These are phyloP conservation scores for Netelia inedita DNA, from an alignment of 2,888 invertebrate genomes.

Conservation along the genomic window DNA sequence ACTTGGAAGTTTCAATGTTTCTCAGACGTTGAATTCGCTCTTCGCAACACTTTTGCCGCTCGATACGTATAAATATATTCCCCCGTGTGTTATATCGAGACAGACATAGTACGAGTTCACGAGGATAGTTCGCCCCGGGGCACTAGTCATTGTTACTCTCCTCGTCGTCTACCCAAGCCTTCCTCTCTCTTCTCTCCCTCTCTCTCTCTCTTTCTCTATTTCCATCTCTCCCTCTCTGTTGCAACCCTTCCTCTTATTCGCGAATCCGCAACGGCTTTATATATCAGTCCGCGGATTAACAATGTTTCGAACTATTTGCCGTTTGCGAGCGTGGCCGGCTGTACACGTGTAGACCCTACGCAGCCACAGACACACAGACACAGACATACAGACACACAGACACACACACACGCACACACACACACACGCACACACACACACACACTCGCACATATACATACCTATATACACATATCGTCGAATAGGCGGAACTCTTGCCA, in stretches of 20 bases:
- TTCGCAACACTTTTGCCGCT: background rate
- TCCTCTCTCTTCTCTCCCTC: conserved; percentile 17
- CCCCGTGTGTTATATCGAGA: conserved; percentile 5
- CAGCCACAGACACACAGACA: conserved; percentile 41
- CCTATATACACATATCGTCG: background rate
- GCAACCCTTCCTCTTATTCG: conserved; percentile 17
- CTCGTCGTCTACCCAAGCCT: conserved; percentile 42
- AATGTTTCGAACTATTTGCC: conserved; percentile 76
- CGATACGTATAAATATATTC: conserved; percentile 18
- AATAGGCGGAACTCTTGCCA: conserved; percentile 59
- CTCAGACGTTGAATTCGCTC: background rate
- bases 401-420: conserved; percentile 49
- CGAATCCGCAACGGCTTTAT: conserved; percentile 31
- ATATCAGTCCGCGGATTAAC: conserved; percentile 71
- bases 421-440: background rate
- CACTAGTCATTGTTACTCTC: conserved; percentile 65
- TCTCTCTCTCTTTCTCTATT: background rate
- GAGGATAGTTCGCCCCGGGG: conserved; percentile 63
- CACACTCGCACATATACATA: conserved; percentile 41
- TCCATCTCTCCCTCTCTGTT: background rate
- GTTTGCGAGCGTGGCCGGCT: conserved; percentile 62
- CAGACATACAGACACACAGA: too few relatives aligned
- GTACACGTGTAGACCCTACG: conserved; percentile 37
- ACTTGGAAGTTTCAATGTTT: conserved; percentile 17
- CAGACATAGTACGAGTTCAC: conserved; percentile 48